These are phyloP conservation scores for Piezodorus guildinii DNA, from an alignment of 1,140 invertebrate genomes.

Conservation along the genomic window DNA sequence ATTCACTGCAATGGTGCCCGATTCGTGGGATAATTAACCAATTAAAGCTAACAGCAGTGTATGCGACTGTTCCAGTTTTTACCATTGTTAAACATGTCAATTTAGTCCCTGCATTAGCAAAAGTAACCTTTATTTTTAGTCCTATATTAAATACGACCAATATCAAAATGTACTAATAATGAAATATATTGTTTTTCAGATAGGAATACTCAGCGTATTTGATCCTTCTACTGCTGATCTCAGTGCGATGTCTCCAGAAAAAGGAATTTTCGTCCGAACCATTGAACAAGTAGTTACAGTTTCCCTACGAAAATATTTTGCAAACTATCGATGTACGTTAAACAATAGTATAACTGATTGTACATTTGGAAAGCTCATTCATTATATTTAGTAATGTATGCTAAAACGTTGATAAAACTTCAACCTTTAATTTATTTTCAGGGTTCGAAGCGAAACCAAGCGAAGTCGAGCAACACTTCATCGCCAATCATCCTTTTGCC, in stretches of 20 bases:
- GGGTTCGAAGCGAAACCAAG: conserved; percentile 26
- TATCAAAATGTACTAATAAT: conserved; percentile 1
- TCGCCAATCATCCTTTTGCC: conserved; percentile 62
- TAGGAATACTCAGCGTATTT: conserved; percentile 62
- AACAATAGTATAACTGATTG: no score
- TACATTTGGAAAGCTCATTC: no score
- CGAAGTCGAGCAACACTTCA: conserved; percentile 37
- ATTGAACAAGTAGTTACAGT: conserved; percentile 71
- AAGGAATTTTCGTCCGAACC: conserved; percentile 61
- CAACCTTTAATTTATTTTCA: conserved; percentile 17
- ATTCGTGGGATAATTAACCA: conserved; percentile 48
- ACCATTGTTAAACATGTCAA: conserved; percentile 62
- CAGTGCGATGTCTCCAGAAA: conserved; percentile 57
- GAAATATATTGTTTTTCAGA: conserved; percentile 37
- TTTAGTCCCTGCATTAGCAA: conserved; percentile 60
- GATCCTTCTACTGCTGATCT: conserved; percentile 63
- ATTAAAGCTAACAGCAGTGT: conserved; percentile 52
- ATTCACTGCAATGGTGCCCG: conserved; percentile 37
- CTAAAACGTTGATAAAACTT: no score
- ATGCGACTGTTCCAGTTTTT: conserved; percentile 63
- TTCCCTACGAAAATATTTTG: conserved; percentile 55
- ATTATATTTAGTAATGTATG: no score
- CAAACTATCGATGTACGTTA: conserved; percentile 22
- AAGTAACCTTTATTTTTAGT: conserved; percentile 39
- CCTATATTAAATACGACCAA: no score